Evolutionary conservation across 2,888 invertebrate species (phyloP).

Genomic region (Thera obeliscata): DNA sequence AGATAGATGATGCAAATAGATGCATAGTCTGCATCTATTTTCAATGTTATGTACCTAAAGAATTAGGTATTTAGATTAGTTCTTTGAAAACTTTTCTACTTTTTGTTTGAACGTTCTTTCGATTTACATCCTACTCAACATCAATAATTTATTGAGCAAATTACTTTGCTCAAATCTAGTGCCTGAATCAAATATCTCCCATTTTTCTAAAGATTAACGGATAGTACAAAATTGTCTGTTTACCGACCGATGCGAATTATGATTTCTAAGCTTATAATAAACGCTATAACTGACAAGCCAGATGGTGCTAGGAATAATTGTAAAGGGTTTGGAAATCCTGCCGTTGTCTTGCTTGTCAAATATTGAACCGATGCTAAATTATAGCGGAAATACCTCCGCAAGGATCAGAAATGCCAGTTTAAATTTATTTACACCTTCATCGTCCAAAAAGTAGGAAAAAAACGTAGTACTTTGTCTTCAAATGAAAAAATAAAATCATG

Average conservation of each 20-base stretch:
- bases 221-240: neutral
- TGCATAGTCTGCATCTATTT: too few species aligned
- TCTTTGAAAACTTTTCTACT: too few species aligned
- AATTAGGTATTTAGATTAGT: too few species aligned
- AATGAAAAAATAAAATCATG: too few species aligned
- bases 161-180: too few species aligned
- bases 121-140: too few species aligned
- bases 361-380: neutral
- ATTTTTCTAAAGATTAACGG: neutral
- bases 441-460: too few species aligned
- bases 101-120: too few species aligned
- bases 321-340: conserved; percentile 17
- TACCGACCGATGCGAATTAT: conserved; percentile 19
- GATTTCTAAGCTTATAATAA: conserved; percentile 23
- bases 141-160: too few species aligned
- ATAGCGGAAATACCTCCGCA: neutral
- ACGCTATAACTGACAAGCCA: conserved; percentile 26
- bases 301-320: conserved; percentile 22
- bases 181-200: neutral
- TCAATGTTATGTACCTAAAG: too few species aligned
- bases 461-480: too few species aligned
- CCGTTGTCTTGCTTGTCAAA: conserved; percentile 1
- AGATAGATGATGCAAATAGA: too few species aligned
- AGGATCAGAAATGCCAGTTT: neutral
- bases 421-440: neutral